Evolutionary conservation across 1,140 invertebrate species (phyloP).

Genomic region (Lutraria rhynchaena): DNA sequence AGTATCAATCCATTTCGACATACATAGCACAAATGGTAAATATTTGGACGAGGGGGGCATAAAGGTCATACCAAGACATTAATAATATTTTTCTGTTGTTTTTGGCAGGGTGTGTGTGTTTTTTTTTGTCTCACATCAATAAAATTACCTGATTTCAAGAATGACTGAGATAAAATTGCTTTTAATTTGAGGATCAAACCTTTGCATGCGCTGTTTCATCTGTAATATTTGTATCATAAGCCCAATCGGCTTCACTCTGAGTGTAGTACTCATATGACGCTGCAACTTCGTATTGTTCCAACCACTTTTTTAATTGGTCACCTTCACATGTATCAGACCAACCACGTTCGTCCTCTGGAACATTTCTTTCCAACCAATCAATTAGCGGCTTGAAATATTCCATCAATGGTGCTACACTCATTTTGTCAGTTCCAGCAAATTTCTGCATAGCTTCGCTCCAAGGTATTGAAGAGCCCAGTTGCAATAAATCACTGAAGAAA

Average conservation of each 20-base stretch:
- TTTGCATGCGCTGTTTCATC: constrained; percentile 54
- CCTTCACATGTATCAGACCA: constrained; percentile 59
- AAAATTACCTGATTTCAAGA: too few species aligned
- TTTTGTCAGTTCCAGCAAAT: constrained; percentile 88
- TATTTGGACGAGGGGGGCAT: too few species aligned
- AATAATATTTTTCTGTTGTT: too few species aligned
- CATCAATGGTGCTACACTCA: constrained; percentile 90
- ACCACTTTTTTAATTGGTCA: constrained; percentile 55
- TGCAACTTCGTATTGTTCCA: constrained; percentile 58
- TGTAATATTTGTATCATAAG: constrained; percentile 71
- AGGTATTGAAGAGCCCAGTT: constrained; percentile 88
- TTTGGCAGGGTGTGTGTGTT: too few species aligned
- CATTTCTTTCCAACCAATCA: constrained; percentile 87
- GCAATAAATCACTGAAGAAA: constrained; percentile 86
- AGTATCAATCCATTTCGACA: too few species aligned
- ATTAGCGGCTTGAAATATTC: constrained; percentile 92
- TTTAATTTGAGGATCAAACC: constrained; percentile 29
- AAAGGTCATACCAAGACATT: too few species aligned
- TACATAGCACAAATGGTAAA: too few species aligned
- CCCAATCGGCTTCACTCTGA: constrained; percentile 61
- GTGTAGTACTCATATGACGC: constrained; percentile 32
- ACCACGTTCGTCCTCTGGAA: constrained; percentile 20
- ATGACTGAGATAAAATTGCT: too few species aligned
- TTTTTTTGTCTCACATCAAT: too few species aligned
- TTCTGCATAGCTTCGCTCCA: constrained; percentile 90